A percentile compares a stretch with the other conserved stretches of the same genome.
Evolutionary conservation across 2,888 invertebrate species (phyloP).

Genomic region (Neria commutata): DNA sequence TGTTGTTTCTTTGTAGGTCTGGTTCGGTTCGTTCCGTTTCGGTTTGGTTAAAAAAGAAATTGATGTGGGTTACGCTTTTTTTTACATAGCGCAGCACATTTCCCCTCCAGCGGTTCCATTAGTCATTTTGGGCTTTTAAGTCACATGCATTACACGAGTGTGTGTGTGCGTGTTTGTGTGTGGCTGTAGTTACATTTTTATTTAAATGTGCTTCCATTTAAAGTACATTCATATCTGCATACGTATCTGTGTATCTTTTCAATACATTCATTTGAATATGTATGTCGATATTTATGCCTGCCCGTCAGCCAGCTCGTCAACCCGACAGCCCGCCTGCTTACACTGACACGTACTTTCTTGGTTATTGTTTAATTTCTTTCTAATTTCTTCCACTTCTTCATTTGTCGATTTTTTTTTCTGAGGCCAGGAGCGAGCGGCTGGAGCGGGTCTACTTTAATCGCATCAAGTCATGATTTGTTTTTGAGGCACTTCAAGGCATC

Average conservation of each 20-base stretch:
- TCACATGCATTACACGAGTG: background rate
- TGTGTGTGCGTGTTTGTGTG: background rate
- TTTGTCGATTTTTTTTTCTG: constrained; percentile 17
- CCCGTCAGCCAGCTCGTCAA: no score
- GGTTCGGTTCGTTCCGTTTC: no score
- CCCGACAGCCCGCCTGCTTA: no score
- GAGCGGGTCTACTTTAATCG: constrained; percentile 41
- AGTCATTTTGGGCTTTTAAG: constrained; percentile 16
- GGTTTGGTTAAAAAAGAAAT: constrained; percentile 26
- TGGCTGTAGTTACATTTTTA: background rate
- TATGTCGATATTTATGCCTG: background rate
- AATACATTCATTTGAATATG: constrained; percentile 13
- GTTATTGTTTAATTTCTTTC: constrained; percentile 47
- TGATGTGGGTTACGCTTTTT: constrained; percentile 46
- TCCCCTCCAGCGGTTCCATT: constrained; percentile 17
- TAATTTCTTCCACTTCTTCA: constrained; percentile 28
- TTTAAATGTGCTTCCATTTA: constrained; percentile 1
- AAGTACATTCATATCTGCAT: background rate
- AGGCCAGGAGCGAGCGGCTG: no score
- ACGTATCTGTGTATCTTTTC: background rate
- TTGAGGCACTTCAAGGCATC: constrained; percentile 48
- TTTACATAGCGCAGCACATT: constrained; percentile 19
- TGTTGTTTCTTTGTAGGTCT: no score
- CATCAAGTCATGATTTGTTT: constrained; percentile 50
- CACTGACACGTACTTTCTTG: constrained; percentile 10